phyloP scores from a whole-genome alignment of 2,797 vertebrate species.

The Spea hammondii region DNA sequence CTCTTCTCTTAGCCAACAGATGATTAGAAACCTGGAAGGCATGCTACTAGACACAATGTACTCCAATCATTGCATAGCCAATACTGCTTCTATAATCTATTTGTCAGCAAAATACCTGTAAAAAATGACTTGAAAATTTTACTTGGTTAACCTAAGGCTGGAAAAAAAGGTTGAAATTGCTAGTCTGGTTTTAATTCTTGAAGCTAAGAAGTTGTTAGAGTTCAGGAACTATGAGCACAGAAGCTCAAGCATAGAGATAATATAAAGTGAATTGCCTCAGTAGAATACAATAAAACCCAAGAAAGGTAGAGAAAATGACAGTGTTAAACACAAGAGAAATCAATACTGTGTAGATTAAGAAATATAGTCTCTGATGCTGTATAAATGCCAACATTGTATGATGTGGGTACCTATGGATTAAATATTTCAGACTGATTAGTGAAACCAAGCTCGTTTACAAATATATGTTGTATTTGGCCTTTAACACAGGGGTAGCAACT shows the following conservation, averaged over 20 bases:
- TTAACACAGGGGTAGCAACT: no score
- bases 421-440: no score
- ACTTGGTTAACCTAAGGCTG: constrained; percentile 42
- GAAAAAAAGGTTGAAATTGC: constrained; percentile 18
- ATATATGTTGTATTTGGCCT: no score
- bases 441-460: no score
- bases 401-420: no score
- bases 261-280: background rate
- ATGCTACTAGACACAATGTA: constrained; percentile 45
- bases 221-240: background rate
- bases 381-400: no score
- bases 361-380: no score
- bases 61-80: constrained; percentile 43
- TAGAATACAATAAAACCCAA: background rate
- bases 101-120: constrained; percentile 51
- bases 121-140: constrained; percentile 47
- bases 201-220: background rate
- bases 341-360: no score
- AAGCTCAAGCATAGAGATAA: background rate
- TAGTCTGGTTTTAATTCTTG: constrained; percentile 3
- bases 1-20: constrained; percentile 42
- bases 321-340: no score
- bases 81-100: constrained; percentile 48
- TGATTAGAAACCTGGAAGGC: constrained; percentile 51
- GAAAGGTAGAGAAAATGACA: background rate